Evolutionary conservation across 2,888 invertebrate genomes (phyloP), one percentile per base, ranked within the genome.

Genomic region (Frankliniella fusca): DNA sequence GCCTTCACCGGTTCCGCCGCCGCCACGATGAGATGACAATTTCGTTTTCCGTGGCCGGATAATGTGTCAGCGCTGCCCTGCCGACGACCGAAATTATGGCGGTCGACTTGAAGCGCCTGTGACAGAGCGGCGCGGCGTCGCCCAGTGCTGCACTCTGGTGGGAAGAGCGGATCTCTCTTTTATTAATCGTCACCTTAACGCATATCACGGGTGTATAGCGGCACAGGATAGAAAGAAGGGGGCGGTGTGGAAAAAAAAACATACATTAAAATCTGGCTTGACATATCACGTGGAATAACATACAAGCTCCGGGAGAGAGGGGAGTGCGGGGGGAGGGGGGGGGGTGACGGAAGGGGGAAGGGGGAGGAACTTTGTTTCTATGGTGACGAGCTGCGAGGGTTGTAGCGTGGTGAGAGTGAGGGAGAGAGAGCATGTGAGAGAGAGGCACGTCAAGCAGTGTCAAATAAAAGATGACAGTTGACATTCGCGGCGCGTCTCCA

Each of bases 401-500:
- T 38, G 38, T 3, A 38, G 38, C 3, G 38, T 38, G 38, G 38
- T 38, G 38, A 2, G 54, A 54, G 54, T 1, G 15, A 18, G 15
- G 7, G 54, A 54, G 54, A 11, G 54, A 15, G 54, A 1, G 54
- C 15, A 5, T 15, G 54, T 15, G 15, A 12, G 18, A 12, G 5
- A 5, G 54, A 20, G 54, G 5, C 54, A 20, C 54, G 54, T 54
- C 54, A 12, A 15, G 15, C 54, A 15, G 54, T 27, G 70, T 76
- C 70, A 76, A 76, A 76, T 76, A 27, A 76, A 76, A 76, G 70
- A 76, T 76, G 70, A 76, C 70, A 76, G 70, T 76, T 76, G 70
- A 76, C 70, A 76, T 76, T 76, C 70, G 70, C 70, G 23, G 23
- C 70, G 27, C 70, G 12, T 20, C 70, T 23, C 70, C 70, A 12